These are phyloP conservation scores for Oikopleura vanhoeffeni DNA, from an alignment of 23 tunicate species.

Conservation along the genomic window DNA sequence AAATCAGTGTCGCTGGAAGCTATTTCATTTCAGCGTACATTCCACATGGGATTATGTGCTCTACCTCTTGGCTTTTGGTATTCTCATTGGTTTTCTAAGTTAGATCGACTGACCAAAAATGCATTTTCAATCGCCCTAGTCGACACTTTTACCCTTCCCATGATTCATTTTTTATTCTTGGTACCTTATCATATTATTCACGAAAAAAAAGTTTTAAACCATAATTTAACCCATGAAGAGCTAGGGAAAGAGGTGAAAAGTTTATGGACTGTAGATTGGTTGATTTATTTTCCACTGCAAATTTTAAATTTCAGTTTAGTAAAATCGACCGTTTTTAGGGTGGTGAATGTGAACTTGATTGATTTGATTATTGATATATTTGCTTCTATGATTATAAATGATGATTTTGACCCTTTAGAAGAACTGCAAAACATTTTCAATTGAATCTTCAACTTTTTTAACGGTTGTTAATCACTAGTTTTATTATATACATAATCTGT, in stretches of 20 bases:
- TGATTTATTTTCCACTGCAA: conserved; percentile 14
- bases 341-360: not conserved
- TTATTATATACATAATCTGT: too few species aligned
- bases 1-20: not conserved
- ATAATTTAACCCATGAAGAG: not conserved
- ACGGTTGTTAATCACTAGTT: too few species aligned
- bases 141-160: not conserved
- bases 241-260: not conserved
- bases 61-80: conserved; percentile 2
- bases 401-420: not conserved
- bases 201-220: not conserved
- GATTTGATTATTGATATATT: conserved; percentile 3
- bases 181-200: not conserved
- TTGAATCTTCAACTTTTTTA: too few species aligned
- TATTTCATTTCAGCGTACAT: not conserved
- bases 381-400: conserved; percentile 10
- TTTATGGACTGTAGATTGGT: not conserved
- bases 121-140: not conserved
- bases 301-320: not conserved
- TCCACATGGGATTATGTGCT: not conserved
- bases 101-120: not conserved
- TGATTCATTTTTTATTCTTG: not conserved
- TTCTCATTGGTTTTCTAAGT: not conserved
- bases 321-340: not conserved
- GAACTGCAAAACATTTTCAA: not conserved